Percentiles rank a stretch among this genome's conserved stretches.
These are phyloP conservation scores for Zaprionus lachaisei DNA, from an alignment of 1,140 invertebrate genomes.

Conservation along the genomic window DNA sequence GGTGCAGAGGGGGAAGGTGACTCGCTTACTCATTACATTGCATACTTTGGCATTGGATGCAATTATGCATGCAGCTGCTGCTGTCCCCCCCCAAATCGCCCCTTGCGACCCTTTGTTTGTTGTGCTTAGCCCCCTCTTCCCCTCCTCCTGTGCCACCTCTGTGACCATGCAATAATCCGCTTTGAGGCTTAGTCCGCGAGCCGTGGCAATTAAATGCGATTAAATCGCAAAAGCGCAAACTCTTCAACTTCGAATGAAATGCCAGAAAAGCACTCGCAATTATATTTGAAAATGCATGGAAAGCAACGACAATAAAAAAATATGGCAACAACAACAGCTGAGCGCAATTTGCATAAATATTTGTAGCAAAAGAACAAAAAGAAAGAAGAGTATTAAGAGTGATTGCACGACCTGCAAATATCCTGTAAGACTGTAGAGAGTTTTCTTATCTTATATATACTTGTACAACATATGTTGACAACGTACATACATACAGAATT, in stretches of 20 bases:
- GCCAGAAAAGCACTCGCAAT: constrained; percentile 67
- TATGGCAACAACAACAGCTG: constrained; percentile 59
- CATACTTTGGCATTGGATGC: constrained; percentile 30
- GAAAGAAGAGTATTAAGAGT: not conserved
- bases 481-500: too few relatives aligned
- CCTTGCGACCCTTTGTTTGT: not conserved
- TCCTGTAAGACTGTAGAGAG: not conserved
- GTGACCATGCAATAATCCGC: constrained; percentile 43
- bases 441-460: not conserved
- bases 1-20: constrained; percentile 28
- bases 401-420: not conserved
- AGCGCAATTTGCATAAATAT: constrained; percentile 77
- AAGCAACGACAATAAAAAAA: constrained; percentile 67
- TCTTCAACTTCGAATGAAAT: constrained; percentile 69
- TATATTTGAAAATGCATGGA: constrained; percentile 77
- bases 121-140: not conserved
- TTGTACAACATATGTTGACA: too few relatives aligned
- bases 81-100: not conserved
- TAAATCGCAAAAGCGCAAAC: constrained; percentile 76
- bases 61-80: constrained; percentile 42
- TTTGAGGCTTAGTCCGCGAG: constrained; percentile 43
- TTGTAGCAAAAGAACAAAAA: constrained; percentile 64
- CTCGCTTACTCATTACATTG: constrained; percentile 14
- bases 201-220: constrained; percentile 78
- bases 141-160: not conserved